A percentile compares a stretch with the other conserved stretches of the same genome.
Evolutionary conservation across 2,888 invertebrate species (phyloP).

Genomic region (Campoplex nolae): DNA sequence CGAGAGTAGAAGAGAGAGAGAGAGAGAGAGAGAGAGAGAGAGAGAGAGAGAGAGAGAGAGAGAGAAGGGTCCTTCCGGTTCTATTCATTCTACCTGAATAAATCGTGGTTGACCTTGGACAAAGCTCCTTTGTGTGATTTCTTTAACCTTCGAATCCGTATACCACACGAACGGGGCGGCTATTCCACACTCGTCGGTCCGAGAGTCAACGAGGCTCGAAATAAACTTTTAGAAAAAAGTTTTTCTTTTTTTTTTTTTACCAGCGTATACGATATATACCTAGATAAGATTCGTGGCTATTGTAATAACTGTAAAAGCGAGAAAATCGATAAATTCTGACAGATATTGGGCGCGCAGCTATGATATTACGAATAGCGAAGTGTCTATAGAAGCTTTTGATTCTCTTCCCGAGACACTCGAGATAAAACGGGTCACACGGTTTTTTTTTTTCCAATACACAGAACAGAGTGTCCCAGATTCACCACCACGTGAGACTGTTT

Average conservation of each 20-base stretch:
- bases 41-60: background rate
- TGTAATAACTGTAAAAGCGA: constrained; percentile 7
- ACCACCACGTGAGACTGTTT: constrained; percentile 29
- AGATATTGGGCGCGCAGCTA: constrained; percentile 30
- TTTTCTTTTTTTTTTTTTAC: background rate
- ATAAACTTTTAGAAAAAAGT: constrained; percentile 50
- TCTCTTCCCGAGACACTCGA: constrained; percentile 23
- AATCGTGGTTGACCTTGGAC: constrained; percentile 51
- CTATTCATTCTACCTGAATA: constrained; percentile 41
- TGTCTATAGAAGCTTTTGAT: constrained; percentile 21
- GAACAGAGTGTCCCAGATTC: constrained; percentile 58
- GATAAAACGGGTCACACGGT: constrained; percentile 48
- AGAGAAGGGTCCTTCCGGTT: constrained; percentile 6
- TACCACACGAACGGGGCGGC: constrained; percentile 7
- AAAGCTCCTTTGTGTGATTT: constrained; percentile 53
- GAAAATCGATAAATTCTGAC: constrained; percentile 56
- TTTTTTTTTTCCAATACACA: background rate
- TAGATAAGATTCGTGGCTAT: background rate
- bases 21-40: background rate
- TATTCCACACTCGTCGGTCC: constrained; percentile 31
- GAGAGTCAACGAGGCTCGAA: constrained; percentile 62
- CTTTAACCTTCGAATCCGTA: constrained; percentile 26
- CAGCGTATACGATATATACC: no score
- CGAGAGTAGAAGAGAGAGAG: background rate
- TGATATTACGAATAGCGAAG: constrained; percentile 24